A percentile compares a stretch with the other conserved stretches of the same genome.
Evolutionary conservation across 1,140 invertebrate species (phyloP).

Genomic region (Eriocheir sinensis): DNA sequence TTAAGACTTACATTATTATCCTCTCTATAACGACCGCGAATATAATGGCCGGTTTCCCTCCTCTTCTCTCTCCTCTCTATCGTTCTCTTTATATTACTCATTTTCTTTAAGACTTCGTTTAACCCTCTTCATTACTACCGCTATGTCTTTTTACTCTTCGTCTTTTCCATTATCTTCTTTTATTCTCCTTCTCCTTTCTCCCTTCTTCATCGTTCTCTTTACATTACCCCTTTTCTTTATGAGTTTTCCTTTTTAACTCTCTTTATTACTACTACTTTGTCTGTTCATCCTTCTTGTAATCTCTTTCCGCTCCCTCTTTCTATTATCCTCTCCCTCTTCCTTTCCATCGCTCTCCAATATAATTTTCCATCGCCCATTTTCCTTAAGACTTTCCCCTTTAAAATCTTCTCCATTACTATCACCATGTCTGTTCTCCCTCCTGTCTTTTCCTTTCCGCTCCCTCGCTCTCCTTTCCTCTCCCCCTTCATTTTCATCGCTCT

Average conservation of each 20-base stretch:
- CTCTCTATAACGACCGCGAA: too few relatives aligned
- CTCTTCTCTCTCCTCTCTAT: too few relatives aligned
- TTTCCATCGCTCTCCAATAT: too few relatives aligned
- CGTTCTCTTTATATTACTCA: too few relatives aligned
- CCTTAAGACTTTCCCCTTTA: too few relatives aligned
- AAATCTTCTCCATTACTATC: background rate
- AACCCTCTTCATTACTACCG: too few relatives aligned
- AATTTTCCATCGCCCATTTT: too few relatives aligned
- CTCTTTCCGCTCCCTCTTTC: background rate
- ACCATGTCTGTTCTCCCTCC: slow-evolving; percentile 12
- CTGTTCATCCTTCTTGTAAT: background rate
- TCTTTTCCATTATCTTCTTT: background rate
- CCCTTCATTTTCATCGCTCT: background rate
- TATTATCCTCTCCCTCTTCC: background rate
- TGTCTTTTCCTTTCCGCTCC: slow-evolving; percentile 8
- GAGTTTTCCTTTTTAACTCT: background rate
- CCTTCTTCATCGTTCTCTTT: background rate
- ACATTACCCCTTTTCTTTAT: background rate
- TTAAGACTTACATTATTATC: too few relatives aligned
- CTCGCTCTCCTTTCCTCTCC: too few relatives aligned
- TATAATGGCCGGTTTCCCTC: too few relatives aligned
- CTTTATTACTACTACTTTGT: background rate
- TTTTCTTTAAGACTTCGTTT: too few relatives aligned
- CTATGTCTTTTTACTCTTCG: too few relatives aligned
- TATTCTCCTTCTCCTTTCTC: slow-evolving; percentile 26